These are phyloP conservation scores for Spermophilus dauricus DNA, from an alignment of 2,113 vertebrate genomes.

Conservation along the genomic window DNA sequence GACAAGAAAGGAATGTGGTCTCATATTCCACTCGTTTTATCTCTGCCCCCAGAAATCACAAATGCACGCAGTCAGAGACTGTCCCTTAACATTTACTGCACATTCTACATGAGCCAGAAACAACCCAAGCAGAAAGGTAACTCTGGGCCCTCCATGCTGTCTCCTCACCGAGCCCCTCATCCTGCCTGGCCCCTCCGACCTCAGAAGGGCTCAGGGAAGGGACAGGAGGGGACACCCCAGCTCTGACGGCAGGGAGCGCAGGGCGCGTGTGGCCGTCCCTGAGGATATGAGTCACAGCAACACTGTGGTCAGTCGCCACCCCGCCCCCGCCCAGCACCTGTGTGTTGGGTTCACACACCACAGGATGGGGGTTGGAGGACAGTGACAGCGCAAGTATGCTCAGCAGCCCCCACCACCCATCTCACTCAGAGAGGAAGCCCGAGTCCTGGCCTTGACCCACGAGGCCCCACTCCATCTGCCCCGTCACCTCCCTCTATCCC, in stretches of 20 bases:
- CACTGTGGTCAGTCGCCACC: neutral
- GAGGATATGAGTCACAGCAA: neutral
- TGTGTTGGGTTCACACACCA: slow-evolving; percentile 8
- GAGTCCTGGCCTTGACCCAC: slow-evolving; percentile 16
- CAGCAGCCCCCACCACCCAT: neutral
- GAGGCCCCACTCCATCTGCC: neutral
- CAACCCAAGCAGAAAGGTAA: neutral
- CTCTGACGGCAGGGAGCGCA: neutral
- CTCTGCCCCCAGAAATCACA: neutral
- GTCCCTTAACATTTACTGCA: neutral
- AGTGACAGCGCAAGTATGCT: neutral
- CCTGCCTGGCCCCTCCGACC: neutral
- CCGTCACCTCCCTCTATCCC: neutral
- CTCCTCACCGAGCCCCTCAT: neutral
- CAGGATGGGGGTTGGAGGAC: slow-evolving; percentile 11
- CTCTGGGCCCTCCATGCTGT: neutral
- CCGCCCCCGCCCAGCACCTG: neutral
- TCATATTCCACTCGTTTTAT: neutral
- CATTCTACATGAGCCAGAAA: neutral
- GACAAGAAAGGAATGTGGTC: neutral
- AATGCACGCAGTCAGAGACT: neutral
- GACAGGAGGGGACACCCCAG: neutral
- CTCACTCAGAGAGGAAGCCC: slow-evolving; percentile 57
- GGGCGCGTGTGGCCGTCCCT: fast-evolving
- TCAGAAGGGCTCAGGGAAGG: neutral